phyloP scores from a whole-genome alignment of 2,888 invertebrate species.

The Melolontha melolontha region DNA sequence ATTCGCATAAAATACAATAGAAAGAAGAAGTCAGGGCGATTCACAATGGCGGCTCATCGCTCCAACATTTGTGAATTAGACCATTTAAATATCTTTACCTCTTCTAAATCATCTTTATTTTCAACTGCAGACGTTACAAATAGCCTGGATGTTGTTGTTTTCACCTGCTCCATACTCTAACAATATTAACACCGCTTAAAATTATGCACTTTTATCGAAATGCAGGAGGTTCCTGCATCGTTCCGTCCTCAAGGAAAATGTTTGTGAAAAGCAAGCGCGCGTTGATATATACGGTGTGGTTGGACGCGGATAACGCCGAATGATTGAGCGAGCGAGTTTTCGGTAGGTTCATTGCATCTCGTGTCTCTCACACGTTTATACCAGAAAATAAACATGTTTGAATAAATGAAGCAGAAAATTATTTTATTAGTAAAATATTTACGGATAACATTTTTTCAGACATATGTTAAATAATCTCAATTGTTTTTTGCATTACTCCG shows the following conservation, averaged over 20 bases:
- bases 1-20: constrained; percentile 60
- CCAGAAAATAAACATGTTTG: constrained; percentile 39
- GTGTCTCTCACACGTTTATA: constrained; percentile 36
- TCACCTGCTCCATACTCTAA: constrained; percentile 71
- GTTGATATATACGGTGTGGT: constrained; percentile 63
- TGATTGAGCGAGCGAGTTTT: constrained; percentile 50
- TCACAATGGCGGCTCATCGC: constrained; percentile 70
- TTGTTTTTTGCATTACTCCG: neutral
- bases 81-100: constrained; percentile 76
- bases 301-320: constrained; percentile 53
- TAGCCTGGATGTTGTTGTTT: constrained; percentile 77
- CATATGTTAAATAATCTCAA: neutral
- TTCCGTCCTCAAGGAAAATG: constrained; percentile 67
- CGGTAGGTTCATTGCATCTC: constrained; percentile 42
- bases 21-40: constrained; percentile 64
- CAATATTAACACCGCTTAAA: constrained; percentile 68
- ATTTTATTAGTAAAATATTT: constrained; percentile 26
- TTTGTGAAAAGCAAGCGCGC: constrained; percentile 67
- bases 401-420: constrained; percentile 29
- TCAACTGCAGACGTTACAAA: constrained; percentile 86
- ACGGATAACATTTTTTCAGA: neutral
- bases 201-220: constrained; percentile 70
- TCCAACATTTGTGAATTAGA: constrained; percentile 65
- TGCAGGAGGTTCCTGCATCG: constrained; percentile 74
- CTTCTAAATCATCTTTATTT: constrained; percentile 91